Evolutionary conservation across 2,797 vertebrate genomes (phyloP).

Genomic region (Sebastolobus altivelis): DNA sequence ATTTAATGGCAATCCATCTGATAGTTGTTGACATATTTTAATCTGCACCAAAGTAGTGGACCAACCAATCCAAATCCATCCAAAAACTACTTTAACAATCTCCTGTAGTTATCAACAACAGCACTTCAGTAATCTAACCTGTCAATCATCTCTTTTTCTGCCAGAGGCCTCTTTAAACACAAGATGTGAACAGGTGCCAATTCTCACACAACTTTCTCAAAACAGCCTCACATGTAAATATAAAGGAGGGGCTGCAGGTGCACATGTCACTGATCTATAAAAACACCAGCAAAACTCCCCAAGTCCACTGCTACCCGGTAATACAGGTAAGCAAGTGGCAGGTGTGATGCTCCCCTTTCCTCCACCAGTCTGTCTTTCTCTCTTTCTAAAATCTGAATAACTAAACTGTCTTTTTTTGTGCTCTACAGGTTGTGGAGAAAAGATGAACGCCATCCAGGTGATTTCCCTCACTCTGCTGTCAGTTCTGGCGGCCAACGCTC

Average conservation of each 20-base stretch:
- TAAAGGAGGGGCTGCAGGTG: neutral
- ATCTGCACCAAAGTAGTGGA: neutral
- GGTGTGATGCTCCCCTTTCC: neutral
- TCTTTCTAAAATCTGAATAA: neutral
- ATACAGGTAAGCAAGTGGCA: slow-evolving; percentile 44
- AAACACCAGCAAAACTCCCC: neutral
- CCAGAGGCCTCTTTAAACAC: slow-evolving; percentile 27
- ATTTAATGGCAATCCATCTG: neutral
- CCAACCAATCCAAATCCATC: neutral
- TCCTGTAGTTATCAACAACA: neutral
- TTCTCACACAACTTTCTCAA: slow-evolving; percentile 35
- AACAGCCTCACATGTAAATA: slow-evolving; percentile 16
- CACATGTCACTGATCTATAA: slow-evolving; percentile 37
- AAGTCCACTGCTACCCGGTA: slow-evolving; percentile 10
- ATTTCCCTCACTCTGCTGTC: slow-evolving; percentile 79
- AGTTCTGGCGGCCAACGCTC: slow-evolving; percentile 75
- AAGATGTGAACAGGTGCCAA: slow-evolving; percentile 53
- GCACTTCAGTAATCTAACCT: neutral
- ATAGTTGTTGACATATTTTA: neutral
- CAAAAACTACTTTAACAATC: neutral
- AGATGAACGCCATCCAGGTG: slow-evolving; percentile 71
- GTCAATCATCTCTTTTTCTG: slow-evolving; percentile 13
- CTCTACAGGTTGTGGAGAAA: slow-evolving; percentile 46
- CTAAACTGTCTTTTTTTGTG: neutral
- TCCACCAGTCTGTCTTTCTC: neutral